Evolutionary conservation across 2,797 vertebrate genomes (phyloP), one percentile per base, ranked within the genome.

Genomic region (Hoplostethus mediterraneus): DNA sequence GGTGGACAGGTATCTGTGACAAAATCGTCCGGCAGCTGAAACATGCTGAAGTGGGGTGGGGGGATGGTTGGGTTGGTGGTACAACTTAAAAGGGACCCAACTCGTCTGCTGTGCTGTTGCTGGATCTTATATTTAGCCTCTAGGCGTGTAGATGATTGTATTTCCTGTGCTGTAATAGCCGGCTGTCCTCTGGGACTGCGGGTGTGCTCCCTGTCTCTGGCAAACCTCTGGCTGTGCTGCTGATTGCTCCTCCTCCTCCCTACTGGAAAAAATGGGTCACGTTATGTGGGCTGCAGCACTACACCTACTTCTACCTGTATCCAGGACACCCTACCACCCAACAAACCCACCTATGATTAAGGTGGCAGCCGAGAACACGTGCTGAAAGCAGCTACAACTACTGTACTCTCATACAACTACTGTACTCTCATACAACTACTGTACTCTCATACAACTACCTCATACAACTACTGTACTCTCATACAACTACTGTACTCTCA

Each of bases 131-230:
- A 85, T 90, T 87, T 86, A 87, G 90, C 91, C 89, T 67, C 40
- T 31, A 63, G 89, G 90, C 87, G 78, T 6, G 45, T 67, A 78
- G 90, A 92, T 92, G 88, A 94, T 91, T 91, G 91, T 92, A 75
- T 92, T 94, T 93, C 91, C 88, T 89, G 70, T 80, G 83, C 86
- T 81, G 82, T 92, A 93, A 90, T 90, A 88, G 86, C 87, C 71
- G 79, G 81, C 51, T 63, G 81, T 90, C 92, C 90, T 84, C 65
- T 78, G 90, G 91, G 93, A 90, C 56, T 36, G 70, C 10, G 55
- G 85, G 83, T 77, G 80, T 82, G 76, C 79, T 77, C 83, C 80
- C 67, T 61, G 76, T 86, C 86, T 91, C 86, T 73, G 79, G 79
- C 78, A 65, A 84, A 87, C 87, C 75, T 75, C 21, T 68, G 74